Percentiles rank a stretch among this genome's conserved stretches.
Evolutionary conservation across 2,888 invertebrate species (phyloP).

Genomic region (Alloplasta piceator): DNA sequence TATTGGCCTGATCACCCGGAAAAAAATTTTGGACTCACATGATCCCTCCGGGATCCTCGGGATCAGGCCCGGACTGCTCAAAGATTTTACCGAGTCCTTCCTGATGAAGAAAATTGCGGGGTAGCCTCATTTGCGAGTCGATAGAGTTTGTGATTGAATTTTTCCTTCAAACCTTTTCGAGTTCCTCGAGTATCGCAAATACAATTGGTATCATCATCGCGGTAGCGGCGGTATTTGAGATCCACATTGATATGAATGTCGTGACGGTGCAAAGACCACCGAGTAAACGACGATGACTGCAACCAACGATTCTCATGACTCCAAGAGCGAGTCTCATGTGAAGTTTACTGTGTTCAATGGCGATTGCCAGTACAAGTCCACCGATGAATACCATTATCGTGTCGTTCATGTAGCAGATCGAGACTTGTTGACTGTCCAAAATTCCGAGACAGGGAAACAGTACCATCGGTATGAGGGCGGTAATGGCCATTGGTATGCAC

Average conservation of each 20-base stretch:
- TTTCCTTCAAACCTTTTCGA: constrained; percentile 78
- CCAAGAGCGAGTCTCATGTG: constrained; percentile 93
- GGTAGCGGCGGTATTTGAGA: constrained; percentile 85
- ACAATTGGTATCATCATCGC: constrained; percentile 85
- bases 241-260: constrained; percentile 86
- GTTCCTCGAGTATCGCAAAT: constrained; percentile 83
- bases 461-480: constrained; percentile 91
- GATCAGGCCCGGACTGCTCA: constrained; percentile 1
- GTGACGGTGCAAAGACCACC: constrained; percentile 78
- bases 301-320: constrained; percentile 88
- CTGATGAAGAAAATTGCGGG: constrained; percentile 39
- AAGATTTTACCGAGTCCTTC: constrained; percentile 68
- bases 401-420: constrained; percentile 90
- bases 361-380: constrained; percentile 93
- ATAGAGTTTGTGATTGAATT: too few species aligned
- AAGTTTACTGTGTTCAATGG: constrained; percentile 93
- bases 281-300: constrained; percentile 85
- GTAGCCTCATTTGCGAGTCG: too few species aligned
- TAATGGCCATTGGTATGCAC: constrained; percentile 90
- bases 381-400: constrained; percentile 93
- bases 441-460: constrained; percentile 89
- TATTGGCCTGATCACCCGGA: too few species aligned
- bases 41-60: constrained; percentile 28
- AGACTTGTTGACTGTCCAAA: constrained; percentile 83
- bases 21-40: constrained; percentile 61